These are phyloP conservation scores for Heterotilapia buettikoferi DNA, from an alignment of 2,113 vertebrate genomes.

Conservation along the genomic window DNA sequence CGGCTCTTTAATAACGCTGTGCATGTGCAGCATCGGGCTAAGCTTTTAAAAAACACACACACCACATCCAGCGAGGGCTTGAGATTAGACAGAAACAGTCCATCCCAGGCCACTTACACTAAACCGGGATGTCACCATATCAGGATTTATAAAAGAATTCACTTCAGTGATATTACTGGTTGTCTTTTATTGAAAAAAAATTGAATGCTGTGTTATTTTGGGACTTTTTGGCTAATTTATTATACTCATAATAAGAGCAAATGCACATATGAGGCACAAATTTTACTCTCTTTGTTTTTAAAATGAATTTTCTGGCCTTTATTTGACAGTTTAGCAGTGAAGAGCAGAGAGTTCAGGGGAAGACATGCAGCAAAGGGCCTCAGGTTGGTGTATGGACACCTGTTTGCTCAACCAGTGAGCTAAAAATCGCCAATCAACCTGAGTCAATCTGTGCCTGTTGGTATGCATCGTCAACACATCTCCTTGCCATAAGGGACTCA, in stretches of 20 bases:
- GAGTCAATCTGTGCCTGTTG: not conserved
- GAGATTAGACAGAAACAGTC: not conserved
- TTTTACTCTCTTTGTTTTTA: not conserved
- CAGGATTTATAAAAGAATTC: not conserved
- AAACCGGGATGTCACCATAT: not conserved
- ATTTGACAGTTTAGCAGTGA: not conserved
- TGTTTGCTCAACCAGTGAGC: not conserved
- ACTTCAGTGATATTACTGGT: not conserved
- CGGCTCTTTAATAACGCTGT: not conserved
- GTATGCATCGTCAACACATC: not conserved
- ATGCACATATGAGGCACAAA: not conserved
- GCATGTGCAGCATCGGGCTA: not conserved
- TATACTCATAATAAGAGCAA: not conserved
- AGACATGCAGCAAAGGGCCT: not conserved
- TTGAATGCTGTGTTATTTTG: not conserved
- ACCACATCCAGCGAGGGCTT: not conserved
- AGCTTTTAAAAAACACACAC: not conserved
- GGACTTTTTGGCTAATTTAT: not conserved
- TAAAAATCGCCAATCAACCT: not conserved
- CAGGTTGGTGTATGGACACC: not conserved
- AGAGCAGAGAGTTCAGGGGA: no score
- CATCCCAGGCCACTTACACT: not conserved
- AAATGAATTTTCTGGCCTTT: not conserved
- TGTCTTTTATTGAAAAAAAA: not conserved
- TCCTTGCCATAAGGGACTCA: not conserved